Percentiles rank a stretch among this genome's conserved stretches.
phyloP scores from a whole-genome alignment of 2,113 vertebrate species.

The Odocoileus virginianus region DNA sequence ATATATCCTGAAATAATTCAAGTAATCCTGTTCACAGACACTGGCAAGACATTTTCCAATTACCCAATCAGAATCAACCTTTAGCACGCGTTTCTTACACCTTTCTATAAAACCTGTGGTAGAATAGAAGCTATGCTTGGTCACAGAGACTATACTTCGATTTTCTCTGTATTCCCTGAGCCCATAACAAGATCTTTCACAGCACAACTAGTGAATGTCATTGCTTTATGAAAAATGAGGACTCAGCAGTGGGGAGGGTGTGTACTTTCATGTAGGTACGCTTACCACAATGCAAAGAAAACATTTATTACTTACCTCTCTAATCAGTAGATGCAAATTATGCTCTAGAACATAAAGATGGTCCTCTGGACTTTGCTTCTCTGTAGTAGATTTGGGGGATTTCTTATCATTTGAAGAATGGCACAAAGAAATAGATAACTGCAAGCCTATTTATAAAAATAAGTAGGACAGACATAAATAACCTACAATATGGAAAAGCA shows the following conservation, averaged over 20 bases:
- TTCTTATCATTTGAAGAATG: slow-evolving; percentile 95
- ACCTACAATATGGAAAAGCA: background rate
- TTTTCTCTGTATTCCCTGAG: background rate
- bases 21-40: background rate
- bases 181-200: background rate
- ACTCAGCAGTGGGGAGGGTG: accelerated
- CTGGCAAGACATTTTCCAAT: too few relatives aligned
- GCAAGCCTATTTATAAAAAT: slow-evolving; percentile 84
- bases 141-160: background rate
- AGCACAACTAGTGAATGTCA: background rate
- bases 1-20: background rate
- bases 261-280: background rate
- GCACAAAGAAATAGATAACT: slow-evolving; percentile 96
- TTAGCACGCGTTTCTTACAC: background rate
- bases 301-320: slow-evolving; percentile 87
- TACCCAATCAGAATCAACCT: background rate
- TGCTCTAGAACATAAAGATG: slow-evolving; percentile 97
- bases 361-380: slow-evolving; percentile 91
- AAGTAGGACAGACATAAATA: background rate
- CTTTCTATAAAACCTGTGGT: background rate
- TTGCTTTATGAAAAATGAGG: background rate
- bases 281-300: background rate
- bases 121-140: background rate
- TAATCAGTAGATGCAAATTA: slow-evolving; percentile 95
- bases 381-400: slow-evolving; percentile 85